phyloP scores from a whole-genome alignment of 2,888 invertebrate species.

The Chirona hameri region DNA sequence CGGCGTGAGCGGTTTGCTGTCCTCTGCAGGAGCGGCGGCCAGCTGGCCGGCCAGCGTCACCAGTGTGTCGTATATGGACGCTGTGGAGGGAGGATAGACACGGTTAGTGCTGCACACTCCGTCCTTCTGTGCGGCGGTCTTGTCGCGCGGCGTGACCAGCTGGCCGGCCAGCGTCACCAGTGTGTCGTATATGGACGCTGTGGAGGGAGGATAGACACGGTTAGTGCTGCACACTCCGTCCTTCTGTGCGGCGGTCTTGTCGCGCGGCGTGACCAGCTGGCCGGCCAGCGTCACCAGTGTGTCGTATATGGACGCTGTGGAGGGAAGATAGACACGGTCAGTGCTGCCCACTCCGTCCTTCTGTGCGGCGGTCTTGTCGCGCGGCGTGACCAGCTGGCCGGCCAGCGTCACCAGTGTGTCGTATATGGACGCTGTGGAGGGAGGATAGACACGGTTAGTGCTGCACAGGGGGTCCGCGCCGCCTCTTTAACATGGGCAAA shows the following conservation, averaged over 20 bases:
- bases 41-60: slow-evolving; percentile 10
- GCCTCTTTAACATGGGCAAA: too few species aligned
- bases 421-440: slow-evolving; percentile 28
- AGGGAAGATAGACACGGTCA: too few species aligned
- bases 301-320: slow-evolving; percentile 28
- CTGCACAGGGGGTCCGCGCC: too few species aligned
- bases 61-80: slow-evolving; percentile 27
- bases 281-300: slow-evolving; percentile 23
- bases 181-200: slow-evolving; percentile 23
- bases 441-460: too few species aligned
- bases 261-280: neutral
- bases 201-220: too few species aligned
- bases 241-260: neutral
- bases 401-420: slow-evolving; percentile 27
- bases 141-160: neutral
- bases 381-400: neutral
- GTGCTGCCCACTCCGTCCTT: too few species aligned
- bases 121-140: neutral
- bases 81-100: neutral
- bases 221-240: too few species aligned
- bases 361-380: neutral
- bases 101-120: too few species aligned
- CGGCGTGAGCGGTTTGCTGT: neutral
- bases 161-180: slow-evolving; percentile 24
- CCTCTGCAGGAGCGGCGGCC: neutral